These are phyloP conservation scores for Leiothrix lutea DNA, from an alignment of 2,113 vertebrate species.

Conservation along the genomic window DNA sequence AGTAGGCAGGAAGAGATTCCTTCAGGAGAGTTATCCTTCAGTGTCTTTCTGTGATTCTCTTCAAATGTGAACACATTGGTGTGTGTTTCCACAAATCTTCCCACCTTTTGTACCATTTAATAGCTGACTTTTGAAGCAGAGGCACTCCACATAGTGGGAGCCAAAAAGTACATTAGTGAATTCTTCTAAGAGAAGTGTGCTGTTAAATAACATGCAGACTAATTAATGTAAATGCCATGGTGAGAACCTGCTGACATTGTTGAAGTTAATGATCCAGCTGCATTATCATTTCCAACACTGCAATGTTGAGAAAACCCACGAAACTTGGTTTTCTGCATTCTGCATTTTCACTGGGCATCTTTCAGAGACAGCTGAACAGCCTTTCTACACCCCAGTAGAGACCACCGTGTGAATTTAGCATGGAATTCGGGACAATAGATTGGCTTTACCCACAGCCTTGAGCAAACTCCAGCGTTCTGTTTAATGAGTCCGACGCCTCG, in stretches of 20 bases:
- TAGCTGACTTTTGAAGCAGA: neutral
- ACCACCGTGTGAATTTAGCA: neutral
- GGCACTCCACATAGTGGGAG: neutral
- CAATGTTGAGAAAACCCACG: neutral
- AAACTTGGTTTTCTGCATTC: neutral
- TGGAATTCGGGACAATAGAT: neutral
- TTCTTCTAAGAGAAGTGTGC: conserved; percentile 21
- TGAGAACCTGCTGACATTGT: conserved; percentile 46
- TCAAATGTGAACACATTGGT: neutral
- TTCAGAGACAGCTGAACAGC: neutral
- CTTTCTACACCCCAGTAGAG: neutral
- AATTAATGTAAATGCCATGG: conserved; percentile 52
- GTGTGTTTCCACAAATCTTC: neutral
- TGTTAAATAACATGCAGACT: conserved; percentile 47
- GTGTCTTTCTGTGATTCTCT: neutral
- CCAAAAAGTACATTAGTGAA: conserved; percentile 47
- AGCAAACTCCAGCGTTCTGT: neutral
- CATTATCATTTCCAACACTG: neutral
- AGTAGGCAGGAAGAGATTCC: neutral
- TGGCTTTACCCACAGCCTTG: neutral
- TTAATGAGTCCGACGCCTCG: neutral
- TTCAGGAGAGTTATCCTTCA: neutral
- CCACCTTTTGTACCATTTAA: neutral
- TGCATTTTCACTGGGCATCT: neutral
- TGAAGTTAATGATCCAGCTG: conserved; percentile 57